These are phyloP conservation scores for Idaea biselata DNA, from an alignment of 2,888 invertebrate species.

Conservation along the genomic window DNA sequence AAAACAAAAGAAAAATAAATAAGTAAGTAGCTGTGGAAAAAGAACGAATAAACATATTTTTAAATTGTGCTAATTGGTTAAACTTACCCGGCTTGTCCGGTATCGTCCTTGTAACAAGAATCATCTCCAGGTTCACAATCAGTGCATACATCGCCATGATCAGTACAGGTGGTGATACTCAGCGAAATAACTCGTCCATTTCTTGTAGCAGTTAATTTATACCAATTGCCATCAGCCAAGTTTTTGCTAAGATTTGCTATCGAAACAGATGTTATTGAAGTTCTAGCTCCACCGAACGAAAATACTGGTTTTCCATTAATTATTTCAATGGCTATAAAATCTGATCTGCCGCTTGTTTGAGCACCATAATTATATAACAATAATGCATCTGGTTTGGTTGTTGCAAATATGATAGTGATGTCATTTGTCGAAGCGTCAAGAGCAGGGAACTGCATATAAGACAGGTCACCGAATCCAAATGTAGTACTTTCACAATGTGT, in stretches of 20 bases:
- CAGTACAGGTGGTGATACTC: slow-evolving; percentile 89
- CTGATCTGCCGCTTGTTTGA: slow-evolving; percentile 92
- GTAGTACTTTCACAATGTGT: slow-evolving; percentile 94
- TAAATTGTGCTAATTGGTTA: slow-evolving; percentile 3
- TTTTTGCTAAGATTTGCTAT: slow-evolving; percentile 83
- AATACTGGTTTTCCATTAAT: slow-evolving; percentile 91
- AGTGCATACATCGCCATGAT: slow-evolving; percentile 92
- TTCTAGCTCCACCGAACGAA: slow-evolving; percentile 93
- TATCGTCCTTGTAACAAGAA: slow-evolving; percentile 91
- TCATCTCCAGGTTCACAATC: slow-evolving; percentile 92
- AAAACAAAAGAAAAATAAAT: slow-evolving; percentile 44
- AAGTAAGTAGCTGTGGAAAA: neutral
- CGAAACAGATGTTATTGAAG: slow-evolving; percentile 90
- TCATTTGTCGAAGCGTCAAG: slow-evolving; percentile 94
- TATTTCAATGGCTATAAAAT: slow-evolving; percentile 95
- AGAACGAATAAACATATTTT: neutral
- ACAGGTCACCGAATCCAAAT: slow-evolving; percentile 93
- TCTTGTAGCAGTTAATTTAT: slow-evolving; percentile 93
- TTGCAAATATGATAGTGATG: slow-evolving; percentile 94
- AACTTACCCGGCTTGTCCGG: slow-evolving; percentile 93
- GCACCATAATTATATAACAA: slow-evolving; percentile 95
- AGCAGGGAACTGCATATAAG: slow-evolving; percentile 93
- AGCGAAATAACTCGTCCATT: slow-evolving; percentile 93
- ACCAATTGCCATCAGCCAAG: slow-evolving; percentile 93
- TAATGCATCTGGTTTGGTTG: slow-evolving; percentile 91